Evolutionary conservation across 2,113 vertebrate species (phyloP), one percentile per base, ranked within the genome.

Genomic region (Phrynosoma platyrhinos): DNA sequence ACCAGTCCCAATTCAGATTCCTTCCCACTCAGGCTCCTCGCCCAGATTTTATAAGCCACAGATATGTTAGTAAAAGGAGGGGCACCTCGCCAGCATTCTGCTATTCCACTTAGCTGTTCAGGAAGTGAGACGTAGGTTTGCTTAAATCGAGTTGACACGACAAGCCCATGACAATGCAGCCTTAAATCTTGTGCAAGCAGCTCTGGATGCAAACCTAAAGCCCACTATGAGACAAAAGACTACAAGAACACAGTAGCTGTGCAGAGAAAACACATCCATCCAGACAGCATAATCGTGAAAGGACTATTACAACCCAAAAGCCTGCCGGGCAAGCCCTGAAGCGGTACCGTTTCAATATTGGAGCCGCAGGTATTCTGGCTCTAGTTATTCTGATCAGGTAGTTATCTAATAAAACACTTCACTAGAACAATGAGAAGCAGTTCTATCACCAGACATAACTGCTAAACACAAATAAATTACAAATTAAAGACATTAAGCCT

Each of bases 151-250:
- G 71, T 0, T 36, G 71, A 89, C 42, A 47, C 3, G 32, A 85
- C 87, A 71, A 62, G 7, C 80, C 21, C 40, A 40, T 0, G 21
- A 79, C 58, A 91, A 84, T 87, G 78, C 2, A 0, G 83, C 27
- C 82, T 91, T 87, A 82, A 69, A 47, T 52, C 23, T 4, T 82
- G 66, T 68, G 77, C 81, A 84, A 91, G 90, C n/a, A 89, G n/a
- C 77, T 91, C 77, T 4, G 79, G 58, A 82, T 42, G 25, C 69
- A 64, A 84, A 1, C 69, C 76, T 16, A 85, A 91, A 92, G 76
- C 85, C 58, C 1, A 0, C 71, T 71, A 0, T 0, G 25, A 82
- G 82, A 84, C 58, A 83, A 92, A 90, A 86, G 20, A 69, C 75
- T 64, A 68, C 18, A 72, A 74, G 9, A 18, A 3, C 81, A 83